These are phyloP conservation scores for Melozone crissalis DNA, from an alignment of 2,113 vertebrate species.

Conservation along the genomic window DNA sequence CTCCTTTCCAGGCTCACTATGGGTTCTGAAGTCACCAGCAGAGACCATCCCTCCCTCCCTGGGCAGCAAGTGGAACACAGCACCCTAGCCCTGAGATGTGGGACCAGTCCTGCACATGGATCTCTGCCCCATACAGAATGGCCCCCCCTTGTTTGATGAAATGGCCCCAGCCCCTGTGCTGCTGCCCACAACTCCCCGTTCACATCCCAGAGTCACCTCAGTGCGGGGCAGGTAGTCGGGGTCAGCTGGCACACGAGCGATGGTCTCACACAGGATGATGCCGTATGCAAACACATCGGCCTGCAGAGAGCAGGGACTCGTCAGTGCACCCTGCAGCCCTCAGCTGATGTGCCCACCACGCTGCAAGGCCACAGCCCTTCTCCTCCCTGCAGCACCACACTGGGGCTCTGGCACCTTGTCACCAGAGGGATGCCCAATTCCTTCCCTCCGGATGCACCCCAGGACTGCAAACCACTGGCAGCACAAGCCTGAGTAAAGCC, in stretches of 20 bases:
- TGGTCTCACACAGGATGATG: slow-evolving; percentile 94
- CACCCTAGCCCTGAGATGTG: rapidly evolving
- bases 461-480: rapidly evolving
- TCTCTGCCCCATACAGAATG: not conserved
- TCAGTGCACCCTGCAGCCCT: rapidly evolving
- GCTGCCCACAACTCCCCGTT: rapidly evolving
- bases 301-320: slow-evolving; percentile 47
- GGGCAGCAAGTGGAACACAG: not conserved
- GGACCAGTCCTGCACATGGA: rapidly evolving
- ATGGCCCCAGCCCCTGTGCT: rapidly evolving
- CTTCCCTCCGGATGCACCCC: not conserved
- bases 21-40: not conserved
- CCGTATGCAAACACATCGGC: slow-evolving; percentile 88
- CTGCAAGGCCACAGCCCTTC: not conserved
- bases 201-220: slow-evolving; percentile 76
- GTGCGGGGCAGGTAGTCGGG: slow-evolving; percentile 93
- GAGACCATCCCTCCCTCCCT: rapidly evolving
- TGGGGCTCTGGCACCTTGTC: rapidly evolving
- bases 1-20: not conserved
- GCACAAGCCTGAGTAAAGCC: not conserved
- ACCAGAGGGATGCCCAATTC: not conserved
- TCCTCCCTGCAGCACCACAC: not conserved
- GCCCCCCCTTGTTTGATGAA: not conserved
- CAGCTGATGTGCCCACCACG: rapidly evolving
- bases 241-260: slow-evolving; percentile 91